Percentiles rank a stretch among this genome's conserved stretches.
Evolutionary conservation across 2,113 vertebrate species (phyloP).

Genomic region (Lagopus leucura): DNA sequence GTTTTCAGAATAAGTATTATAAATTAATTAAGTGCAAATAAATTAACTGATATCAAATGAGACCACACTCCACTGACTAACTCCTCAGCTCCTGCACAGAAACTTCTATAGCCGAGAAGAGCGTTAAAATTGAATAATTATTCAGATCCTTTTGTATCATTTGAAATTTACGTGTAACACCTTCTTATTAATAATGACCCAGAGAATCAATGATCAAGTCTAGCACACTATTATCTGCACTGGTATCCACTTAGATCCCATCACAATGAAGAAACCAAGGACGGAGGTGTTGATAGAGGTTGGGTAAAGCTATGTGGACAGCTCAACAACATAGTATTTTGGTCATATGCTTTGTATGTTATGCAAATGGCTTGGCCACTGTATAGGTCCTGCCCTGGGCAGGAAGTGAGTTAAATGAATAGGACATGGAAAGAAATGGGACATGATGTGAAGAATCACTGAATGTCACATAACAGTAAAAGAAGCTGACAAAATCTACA

Average conservation of each 20-base stretch:
- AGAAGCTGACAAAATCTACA: neutral
- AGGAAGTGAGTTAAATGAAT: neutral
- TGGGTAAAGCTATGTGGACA: neutral
- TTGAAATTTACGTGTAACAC: neutral
- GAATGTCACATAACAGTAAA: neutral
- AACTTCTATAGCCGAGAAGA: neutral
- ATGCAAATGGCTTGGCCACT: neutral
- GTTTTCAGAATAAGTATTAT: neutral
- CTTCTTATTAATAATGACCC: neutral
- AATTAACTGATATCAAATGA: neutral
- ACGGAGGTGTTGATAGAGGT: neutral
- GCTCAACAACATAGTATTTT: neutral
- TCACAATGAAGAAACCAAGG: neutral
- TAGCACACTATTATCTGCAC: neutral
- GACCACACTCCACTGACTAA: neutral
- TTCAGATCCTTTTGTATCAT: neutral
- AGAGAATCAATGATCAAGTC: neutral
- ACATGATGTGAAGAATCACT: neutral
- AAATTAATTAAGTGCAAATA: neutral
- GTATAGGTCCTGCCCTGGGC: neutral
- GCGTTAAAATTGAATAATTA: neutral
- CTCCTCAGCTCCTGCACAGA: neutral
- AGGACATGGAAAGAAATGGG: neutral
- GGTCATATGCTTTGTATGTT: neutral
- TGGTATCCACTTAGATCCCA: neutral